A percentile compares a stretch with the other conserved stretches of the same genome.
phyloP scores from a whole-genome alignment of 2,113 vertebrate genomes.

The Charina bottae region DNA sequence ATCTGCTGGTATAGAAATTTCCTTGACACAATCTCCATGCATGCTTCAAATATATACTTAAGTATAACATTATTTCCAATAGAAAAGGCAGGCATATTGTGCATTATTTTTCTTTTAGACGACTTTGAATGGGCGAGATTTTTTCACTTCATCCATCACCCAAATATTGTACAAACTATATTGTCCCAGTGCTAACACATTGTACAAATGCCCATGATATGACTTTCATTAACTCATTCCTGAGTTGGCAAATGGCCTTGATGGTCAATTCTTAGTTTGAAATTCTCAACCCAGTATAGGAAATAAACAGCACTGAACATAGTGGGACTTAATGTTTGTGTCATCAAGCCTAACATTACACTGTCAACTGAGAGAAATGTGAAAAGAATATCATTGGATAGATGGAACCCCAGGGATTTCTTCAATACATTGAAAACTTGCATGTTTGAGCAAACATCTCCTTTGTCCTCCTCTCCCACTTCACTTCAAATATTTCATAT shows the following conservation, averaged over 20 bases:
- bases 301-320: neutral
- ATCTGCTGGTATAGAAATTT: slow-evolving; percentile 30
- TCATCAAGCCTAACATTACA: neutral
- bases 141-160: neutral
- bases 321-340: neutral
- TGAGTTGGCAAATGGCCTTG: neutral
- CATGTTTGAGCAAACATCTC: slow-evolving; percentile 48
- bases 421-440: slow-evolving; percentile 44
- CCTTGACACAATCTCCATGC: neutral
- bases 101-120: slow-evolving; percentile 23
- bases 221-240: neutral
- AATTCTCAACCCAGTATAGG: neutral
- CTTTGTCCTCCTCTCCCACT: slow-evolving; percentile 63
- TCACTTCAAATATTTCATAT: slow-evolving; percentile 60
- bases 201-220: neutral
- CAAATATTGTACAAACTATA: neutral
- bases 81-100: slow-evolving; percentile 17
- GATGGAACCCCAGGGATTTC: neutral
- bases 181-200: neutral
- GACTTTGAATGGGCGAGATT: neutral
- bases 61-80: slow-evolving; percentile 18
- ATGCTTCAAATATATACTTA: neutral
- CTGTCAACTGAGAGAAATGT: slow-evolving; percentile 30
- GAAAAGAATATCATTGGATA: slow-evolving; percentile 24
- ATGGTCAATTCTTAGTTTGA: neutral